phyloP scores from a whole-genome alignment of 1,140 invertebrate species.

The Aphis gossypii region DNA sequence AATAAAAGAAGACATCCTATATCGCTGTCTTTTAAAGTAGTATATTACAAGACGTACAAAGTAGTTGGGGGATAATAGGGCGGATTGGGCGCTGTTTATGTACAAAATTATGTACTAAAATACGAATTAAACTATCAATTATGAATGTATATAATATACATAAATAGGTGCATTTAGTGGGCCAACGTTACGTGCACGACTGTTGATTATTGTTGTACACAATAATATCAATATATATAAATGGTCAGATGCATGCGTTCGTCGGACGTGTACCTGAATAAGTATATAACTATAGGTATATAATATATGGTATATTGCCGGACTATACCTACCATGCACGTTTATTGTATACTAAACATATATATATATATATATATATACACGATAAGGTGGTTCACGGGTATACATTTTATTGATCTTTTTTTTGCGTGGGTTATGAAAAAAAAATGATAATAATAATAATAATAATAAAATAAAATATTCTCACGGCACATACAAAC shows the following conservation, averaged over 20 bases:
- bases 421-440: conserved; percentile 16
- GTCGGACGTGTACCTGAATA: not conserved
- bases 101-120: no score
- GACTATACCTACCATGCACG: not conserved
- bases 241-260: not conserved
- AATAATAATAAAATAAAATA: conserved; percentile 43
- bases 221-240: not conserved
- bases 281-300: not conserved
- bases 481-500: conserved; percentile 49
- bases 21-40: not conserved
- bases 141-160: no score
- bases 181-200: not conserved
- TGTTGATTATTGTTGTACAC: not conserved
- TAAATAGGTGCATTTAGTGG: no score
- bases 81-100: no score
- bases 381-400: not conserved
- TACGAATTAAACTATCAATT: no score
- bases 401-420: conserved; percentile 41
- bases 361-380: not conserved
- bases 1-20: not conserved
- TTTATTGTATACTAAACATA: conserved; percentile 14
- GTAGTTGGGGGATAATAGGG: not conserved
- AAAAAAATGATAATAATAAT: conserved; percentile 44
- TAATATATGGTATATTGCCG: not conserved
- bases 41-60: not conserved